phyloP scores from a whole-genome alignment of 1,140 invertebrate species.

The Pseudomyrmex dendroicus region DNA sequence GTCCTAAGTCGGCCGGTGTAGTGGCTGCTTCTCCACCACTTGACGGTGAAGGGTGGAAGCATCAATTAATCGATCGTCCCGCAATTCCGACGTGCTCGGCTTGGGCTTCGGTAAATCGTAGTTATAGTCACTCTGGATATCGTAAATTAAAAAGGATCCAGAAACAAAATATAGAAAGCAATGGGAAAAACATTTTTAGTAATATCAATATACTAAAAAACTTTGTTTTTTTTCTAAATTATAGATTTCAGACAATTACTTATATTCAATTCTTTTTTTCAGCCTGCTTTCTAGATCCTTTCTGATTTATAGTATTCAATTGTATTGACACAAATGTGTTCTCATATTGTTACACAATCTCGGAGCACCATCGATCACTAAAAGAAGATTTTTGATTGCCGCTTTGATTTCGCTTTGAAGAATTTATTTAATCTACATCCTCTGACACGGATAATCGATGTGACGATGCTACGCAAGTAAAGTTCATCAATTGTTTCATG shows the following conservation, averaged over 20 bases:
- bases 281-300: background rate
- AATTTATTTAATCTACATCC: background rate
- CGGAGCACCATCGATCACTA: background rate
- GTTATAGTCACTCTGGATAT: background rate
- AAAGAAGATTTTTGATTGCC: constrained; percentile 8
- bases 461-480: background rate
- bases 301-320: constrained; percentile 27
- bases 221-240: background rate
- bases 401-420: constrained; percentile 4
- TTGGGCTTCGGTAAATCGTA: constrained; percentile 16
- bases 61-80: constrained; percentile 48
- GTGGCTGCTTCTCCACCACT: constrained; percentile 49
- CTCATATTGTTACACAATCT: background rate
- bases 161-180: background rate
- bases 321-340: background rate
- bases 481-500: constrained; percentile 12
- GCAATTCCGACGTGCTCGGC: constrained; percentile 33
- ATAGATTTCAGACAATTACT: background rate
- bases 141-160: constrained; percentile 6
- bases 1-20: constrained; percentile 67
- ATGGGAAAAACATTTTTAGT: background rate
- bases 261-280: background rate
- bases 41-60: constrained; percentile 54
- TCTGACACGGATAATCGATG: background rate
- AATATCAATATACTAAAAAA: background rate